Evolutionary conservation across 2,113 vertebrate genomes (phyloP).

Genomic region (Lepisosteus osseus): DNA sequence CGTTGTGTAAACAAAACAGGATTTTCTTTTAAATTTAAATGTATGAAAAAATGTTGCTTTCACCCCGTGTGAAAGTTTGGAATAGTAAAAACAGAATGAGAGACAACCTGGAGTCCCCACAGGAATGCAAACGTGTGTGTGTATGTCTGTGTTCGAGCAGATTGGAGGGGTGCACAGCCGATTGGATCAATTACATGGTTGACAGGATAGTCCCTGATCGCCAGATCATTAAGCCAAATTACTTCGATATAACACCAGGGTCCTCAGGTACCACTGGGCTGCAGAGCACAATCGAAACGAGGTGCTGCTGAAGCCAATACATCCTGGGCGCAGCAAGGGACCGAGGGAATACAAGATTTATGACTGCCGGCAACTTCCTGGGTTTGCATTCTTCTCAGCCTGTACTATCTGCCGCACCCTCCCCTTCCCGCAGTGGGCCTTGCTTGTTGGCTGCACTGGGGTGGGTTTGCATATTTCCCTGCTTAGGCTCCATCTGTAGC

Average conservation of each 20-base stretch:
- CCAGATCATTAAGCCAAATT: constrained; percentile 33
- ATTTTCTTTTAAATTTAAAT: no score
- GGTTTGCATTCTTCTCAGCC: not conserved
- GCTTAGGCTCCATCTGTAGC: no score
- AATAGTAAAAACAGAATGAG: not conserved
- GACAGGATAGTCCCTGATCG: constrained; percentile 41
- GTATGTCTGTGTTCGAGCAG: no score
- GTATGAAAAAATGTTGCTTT: no score
- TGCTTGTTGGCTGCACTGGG: no score
- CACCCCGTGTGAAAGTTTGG: not conserved
- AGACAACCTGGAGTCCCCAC: not conserved
- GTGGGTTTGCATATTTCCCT: no score
- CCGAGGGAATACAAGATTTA: constrained; percentile 6
- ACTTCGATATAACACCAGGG: constrained; percentile 51
- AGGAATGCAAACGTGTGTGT: no score
- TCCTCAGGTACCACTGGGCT: constrained; percentile 26
- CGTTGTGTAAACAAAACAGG: no score
- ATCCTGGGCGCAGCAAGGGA: not conserved
- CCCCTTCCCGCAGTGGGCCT: not conserved
- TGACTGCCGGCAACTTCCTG: constrained; percentile 6
- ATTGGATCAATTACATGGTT: constrained; percentile 43
- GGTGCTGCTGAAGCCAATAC: not conserved
- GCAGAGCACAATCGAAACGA: constrained; percentile 13
- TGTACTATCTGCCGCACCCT: constrained; percentile 2
- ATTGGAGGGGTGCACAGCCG: not conserved